Evolutionary conservation across 2,888 invertebrate genomes (phyloP), one percentile per base, ranked within the genome.

Genomic region (Odontocerum albicorne): DNA sequence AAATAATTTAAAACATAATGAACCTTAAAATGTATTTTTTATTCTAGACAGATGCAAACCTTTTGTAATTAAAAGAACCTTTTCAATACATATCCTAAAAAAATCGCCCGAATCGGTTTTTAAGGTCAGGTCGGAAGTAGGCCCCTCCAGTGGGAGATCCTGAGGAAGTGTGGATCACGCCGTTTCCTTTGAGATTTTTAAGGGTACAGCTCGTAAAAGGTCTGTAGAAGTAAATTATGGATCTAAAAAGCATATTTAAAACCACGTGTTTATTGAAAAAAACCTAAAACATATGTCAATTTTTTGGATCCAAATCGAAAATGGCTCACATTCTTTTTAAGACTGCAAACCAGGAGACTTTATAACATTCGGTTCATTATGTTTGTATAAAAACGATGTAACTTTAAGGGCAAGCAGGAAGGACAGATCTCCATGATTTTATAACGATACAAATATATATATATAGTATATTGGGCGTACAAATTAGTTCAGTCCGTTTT

Each of bases 141-240:
- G 17, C 44, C 44, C 43, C 44, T 15, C n/a, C 21, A 20, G 15
- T 17, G 35, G 21, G 17, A n/a, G n/a, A n/a, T n/a, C 46, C 47
- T 8, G 16, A 49, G 27, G 42, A 40, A 49, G 42, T 49, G 35
- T 13, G 27, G 49, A 47, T 31, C 54, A 12, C 35, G 33, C 31
- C n/a, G 32, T 36, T 54, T 54, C 40, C 40, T 54, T 15, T 31
- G 33, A 32, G 49, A 49, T 32, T 16, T 8, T n/a, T n/a, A n/a
- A n/a, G 16, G 35, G 12, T n/a, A n/a, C n/a, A n/a, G n/a, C n/a
- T n/a, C n/a, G n/a, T n/a, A n/a, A n/a, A n/a, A n/a, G n/a, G n/a
- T n/a, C n/a, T n/a, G n/a, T n/a, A n/a, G n/a, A n/a, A n/a, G n/a
- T n/a, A n/a, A n/a, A n/a, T n/a, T n/a, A n/a, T n/a, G n/a, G n/a